Percentiles rank a stretch among this genome's conserved stretches.
These are phyloP conservation scores for cattle (Bos taurus) DNA, from an alignment of 2,113 vertebrate genomes.

Conservation along the genomic window DNA sequence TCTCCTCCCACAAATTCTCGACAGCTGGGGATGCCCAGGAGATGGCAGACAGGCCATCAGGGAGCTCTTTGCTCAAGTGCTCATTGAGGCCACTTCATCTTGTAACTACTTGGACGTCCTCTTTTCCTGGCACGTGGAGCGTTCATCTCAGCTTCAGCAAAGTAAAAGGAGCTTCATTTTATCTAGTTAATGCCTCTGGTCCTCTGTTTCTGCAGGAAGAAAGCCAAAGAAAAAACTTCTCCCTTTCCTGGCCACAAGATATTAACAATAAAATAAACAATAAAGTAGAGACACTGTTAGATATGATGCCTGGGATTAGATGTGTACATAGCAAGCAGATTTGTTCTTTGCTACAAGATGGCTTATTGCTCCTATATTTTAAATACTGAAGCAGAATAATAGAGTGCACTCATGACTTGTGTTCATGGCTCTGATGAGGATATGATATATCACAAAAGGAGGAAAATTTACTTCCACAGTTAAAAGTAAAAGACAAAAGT, in stretches of 20 bases:
- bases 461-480: neutral
- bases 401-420: neutral
- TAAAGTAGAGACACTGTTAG: neutral
- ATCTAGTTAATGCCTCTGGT: neutral
- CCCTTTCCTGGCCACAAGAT: neutral
- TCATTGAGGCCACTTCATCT: neutral
- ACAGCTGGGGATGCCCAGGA: neutral
- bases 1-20: neutral
- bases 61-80: neutral
- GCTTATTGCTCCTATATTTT: neutral
- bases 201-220: neutral
- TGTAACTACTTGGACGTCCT: neutral
- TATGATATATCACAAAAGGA: neutral
- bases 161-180: neutral
- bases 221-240: neutral
- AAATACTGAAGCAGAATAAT: neutral
- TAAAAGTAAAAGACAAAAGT: neutral
- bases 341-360: neutral
- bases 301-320: neutral
- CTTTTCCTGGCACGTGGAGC: neutral
- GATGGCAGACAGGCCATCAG: neutral
- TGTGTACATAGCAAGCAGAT: no score
- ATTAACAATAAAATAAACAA: neutral
- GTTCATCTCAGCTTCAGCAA: neutral
- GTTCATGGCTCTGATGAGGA: neutral